Percentiles rank a stretch among this genome's conserved stretches.
Evolutionary conservation across 2,888 invertebrate species (phyloP).

Genomic region (Acronicta leporina): DNA sequence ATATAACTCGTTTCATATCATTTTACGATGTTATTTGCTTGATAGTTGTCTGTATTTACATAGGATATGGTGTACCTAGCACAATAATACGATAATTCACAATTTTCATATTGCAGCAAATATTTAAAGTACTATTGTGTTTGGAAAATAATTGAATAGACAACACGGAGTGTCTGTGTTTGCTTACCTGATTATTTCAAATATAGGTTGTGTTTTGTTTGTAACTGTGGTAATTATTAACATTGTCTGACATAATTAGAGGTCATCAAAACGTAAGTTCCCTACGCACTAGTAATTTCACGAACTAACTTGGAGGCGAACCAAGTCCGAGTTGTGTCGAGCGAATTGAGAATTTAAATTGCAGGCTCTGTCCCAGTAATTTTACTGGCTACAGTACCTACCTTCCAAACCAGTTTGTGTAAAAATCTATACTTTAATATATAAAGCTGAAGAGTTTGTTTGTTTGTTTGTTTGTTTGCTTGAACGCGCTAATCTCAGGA

Average conservation of each 20-base stretch:
- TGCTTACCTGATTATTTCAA: slow-evolving; percentile 5
- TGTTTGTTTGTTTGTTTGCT: too few species aligned
- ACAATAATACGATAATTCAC: slow-evolving; percentile 25
- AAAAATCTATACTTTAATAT: too few species aligned
- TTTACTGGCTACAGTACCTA: too few species aligned
- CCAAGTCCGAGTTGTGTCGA: too few species aligned
- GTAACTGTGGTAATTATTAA: neutral
- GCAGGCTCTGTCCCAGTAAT: too few species aligned
- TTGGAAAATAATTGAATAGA: slow-evolving; percentile 1
- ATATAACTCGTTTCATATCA: slow-evolving; percentile 17
- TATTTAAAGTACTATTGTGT: slow-evolving; percentile 27
- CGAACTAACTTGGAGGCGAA: too few species aligned
- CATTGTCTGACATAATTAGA: neutral
- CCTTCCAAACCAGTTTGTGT: too few species aligned
- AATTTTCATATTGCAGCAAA: slow-evolving; percentile 22
- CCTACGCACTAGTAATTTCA: too few species aligned
- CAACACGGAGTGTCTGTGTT: slow-evolving; percentile 16
- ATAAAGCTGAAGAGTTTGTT: too few species aligned
- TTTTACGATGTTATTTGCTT: slow-evolving; percentile 41
- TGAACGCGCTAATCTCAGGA: too few species aligned
- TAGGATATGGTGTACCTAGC: slow-evolving; percentile 21
- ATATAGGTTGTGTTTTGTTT: neutral
- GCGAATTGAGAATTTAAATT: too few species aligned
- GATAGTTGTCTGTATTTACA: slow-evolving; percentile 16
- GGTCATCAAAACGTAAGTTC: too few species aligned